phyloP scores from a whole-genome alignment of 2,797 vertebrate genomes.

The Liasis olivaceus region DNA sequence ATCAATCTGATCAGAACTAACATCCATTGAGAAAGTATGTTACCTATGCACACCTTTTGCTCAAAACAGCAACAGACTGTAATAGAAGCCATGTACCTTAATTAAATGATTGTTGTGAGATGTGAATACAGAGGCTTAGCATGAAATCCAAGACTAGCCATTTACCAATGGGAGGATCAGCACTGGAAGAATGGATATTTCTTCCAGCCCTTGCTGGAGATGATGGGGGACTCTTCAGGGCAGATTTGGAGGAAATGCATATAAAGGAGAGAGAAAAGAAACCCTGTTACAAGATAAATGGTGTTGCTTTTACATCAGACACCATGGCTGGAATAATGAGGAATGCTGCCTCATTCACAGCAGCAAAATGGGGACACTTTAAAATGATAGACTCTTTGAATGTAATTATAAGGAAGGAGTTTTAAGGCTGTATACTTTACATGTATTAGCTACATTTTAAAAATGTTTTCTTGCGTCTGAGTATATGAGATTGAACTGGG shows the following conservation, averaged over 20 bases:
- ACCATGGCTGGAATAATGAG: not conserved
- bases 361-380: not conserved
- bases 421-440: not conserved
- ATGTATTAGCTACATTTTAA: not conserved
- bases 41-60: not conserved
- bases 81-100: no score
- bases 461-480: no score
- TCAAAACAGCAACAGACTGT: not conserved
- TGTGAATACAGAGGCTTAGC: not conserved
- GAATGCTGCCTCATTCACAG: not conserved
- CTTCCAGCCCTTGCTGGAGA: no score
- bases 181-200: no score
- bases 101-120: not conserved
- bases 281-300: not conserved
- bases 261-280: not conserved
- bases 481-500: not conserved
- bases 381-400: not conserved
- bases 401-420: not conserved
- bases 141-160: not conserved
- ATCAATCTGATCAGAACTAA: not conserved
- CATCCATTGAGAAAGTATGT: not conserved
- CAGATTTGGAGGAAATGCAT: no score
- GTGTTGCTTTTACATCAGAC: not conserved
- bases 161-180: no score
- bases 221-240: no score